Conservation (phyloP, 2,888 invertebrate species). For the Eustalomyia histrio region DNA sequence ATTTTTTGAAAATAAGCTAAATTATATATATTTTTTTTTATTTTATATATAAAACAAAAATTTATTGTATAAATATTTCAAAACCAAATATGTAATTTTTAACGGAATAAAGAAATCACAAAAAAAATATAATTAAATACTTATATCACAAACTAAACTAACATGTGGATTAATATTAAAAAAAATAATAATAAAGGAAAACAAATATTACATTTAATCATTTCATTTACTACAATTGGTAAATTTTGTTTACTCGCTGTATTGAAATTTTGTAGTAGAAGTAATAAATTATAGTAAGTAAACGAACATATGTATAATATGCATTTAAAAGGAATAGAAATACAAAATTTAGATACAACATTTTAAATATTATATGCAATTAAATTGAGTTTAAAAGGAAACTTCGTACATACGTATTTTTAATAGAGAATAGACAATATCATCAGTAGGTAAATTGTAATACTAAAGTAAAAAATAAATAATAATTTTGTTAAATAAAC, state of each 20-base stretch:
- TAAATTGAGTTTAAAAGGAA: slow-evolving; percentile 5
- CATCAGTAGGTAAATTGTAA: background rate
- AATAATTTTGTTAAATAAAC: background rate
- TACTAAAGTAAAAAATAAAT: slow-evolving; percentile 7
- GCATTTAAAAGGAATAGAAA: background rate
- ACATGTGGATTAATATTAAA: background rate
- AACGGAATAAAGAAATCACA: background rate
- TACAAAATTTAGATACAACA: background rate
- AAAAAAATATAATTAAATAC: background rate
- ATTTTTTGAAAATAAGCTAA: too few species aligned
- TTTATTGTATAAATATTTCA: background rate
- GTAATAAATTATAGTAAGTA: too few species aligned
- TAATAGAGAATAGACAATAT: background rate
- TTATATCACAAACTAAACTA: background rate
- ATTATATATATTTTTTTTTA: background rate
- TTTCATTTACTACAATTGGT: too few species aligned
- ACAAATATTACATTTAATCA: background rate
- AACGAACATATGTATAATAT: too few species aligned
- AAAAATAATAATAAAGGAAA: background rate
- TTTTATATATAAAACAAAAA: background rate
- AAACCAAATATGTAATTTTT: background rate
- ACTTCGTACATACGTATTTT: background rate
- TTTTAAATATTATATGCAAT: background rate
- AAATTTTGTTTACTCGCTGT: too few species aligned
- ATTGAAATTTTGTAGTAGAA: too few species aligned